phyloP scores from a whole-genome alignment of 2,113 vertebrate genomes.

The Mormyrus iriodes region DNA sequence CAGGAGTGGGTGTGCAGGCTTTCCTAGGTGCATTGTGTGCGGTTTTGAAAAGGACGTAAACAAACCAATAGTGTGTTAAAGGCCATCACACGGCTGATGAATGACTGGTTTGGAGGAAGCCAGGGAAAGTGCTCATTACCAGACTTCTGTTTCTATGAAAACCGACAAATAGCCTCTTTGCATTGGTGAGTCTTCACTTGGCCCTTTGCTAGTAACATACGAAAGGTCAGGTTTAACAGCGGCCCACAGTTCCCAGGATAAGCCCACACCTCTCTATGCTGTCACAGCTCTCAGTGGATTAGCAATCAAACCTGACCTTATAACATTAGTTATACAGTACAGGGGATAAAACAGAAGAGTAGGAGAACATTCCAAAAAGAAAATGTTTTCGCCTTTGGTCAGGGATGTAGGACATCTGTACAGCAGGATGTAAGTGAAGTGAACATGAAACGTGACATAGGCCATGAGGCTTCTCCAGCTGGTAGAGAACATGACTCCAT shows the following conservation, averaged over 20 bases:
- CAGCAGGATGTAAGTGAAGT: background rate
- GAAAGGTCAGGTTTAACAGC: conserved; percentile 23
- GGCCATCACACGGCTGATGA: background rate
- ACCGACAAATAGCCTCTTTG: background rate
- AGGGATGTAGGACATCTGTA: background rate
- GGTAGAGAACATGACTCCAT: background rate
- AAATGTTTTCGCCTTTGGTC: background rate
- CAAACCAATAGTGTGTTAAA: background rate
- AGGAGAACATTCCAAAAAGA: background rate
- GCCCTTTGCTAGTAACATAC: conserved; percentile 13
- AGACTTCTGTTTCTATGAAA: background rate
- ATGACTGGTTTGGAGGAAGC: conserved; percentile 6
- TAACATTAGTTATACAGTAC: background rate
- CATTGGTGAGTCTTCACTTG: background rate
- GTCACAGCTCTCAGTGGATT: background rate
- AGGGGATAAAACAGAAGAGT: conserved; percentile 1
- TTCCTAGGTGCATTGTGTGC: background rate
- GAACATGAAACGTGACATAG: background rate
- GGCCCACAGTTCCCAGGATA: background rate
- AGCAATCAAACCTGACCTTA: conserved; percentile 25
- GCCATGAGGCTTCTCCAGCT: background rate
- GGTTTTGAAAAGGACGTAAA: background rate
- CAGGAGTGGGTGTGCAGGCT: background rate
- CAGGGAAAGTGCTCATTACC: conserved; percentile 15
- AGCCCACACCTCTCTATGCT: background rate